phyloP scores from a whole-genome alignment of 2,797 vertebrate species.

The Acrocephalus scirpaceus region DNA sequence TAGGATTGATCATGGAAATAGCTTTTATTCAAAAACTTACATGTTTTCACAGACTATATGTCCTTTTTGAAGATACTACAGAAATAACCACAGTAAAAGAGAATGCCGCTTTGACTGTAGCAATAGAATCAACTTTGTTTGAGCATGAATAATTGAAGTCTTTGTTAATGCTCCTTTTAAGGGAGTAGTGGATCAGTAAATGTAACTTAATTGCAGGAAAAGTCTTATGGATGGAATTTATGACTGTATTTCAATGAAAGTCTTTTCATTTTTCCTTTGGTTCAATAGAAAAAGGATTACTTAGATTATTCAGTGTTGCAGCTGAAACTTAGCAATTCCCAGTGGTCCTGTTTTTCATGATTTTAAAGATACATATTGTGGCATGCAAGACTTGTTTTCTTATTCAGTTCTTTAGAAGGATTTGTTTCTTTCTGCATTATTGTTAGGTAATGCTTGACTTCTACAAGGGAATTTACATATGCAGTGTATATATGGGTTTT shows the following conservation, averaged over 20 bases:
- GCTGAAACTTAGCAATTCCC: constrained; percentile 58
- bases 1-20: constrained; percentile 30
- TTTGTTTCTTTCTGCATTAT: background rate
- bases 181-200: constrained; percentile 76
- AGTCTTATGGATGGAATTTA: constrained; percentile 74
- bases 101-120: constrained; percentile 77
- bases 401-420: background rate
- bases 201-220: constrained; percentile 79
- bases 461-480: background rate
- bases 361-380: background rate
- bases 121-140: constrained; percentile 77
- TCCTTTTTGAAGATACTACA: constrained; percentile 75
- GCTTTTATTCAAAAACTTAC: constrained; percentile 58
- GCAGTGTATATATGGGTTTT: background rate
- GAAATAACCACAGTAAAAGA: constrained; percentile 77
- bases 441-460: background rate
- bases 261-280: constrained; percentile 74
- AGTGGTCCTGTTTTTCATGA: background rate
- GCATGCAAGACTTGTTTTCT: background rate
- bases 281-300: constrained; percentile 70
- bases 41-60: constrained; percentile 67
- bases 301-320: constrained; percentile 59
- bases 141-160: constrained; percentile 78
- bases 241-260: constrained; percentile 73
- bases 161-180: constrained; percentile 78